A percentile compares a stretch with the other conserved stretches of the same genome.
Conservation (phyloP, 2,888 invertebrate species). For the Catocala fraxini region DNA sequence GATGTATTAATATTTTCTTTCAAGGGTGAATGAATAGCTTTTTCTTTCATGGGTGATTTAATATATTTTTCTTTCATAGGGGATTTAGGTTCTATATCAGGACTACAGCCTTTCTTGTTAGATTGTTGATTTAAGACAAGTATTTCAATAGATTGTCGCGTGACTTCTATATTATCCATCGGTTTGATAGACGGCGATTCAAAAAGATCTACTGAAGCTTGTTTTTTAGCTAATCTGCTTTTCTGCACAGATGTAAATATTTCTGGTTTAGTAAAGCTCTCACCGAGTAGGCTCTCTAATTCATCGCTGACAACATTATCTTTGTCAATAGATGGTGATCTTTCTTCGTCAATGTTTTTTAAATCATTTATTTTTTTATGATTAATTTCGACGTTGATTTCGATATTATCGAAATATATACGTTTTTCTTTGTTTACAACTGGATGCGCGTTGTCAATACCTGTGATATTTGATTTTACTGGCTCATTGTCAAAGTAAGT, state of each 20-base stretch:
- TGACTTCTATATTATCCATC: slow-evolving; percentile 47
- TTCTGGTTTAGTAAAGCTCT: slow-evolving; percentile 64
- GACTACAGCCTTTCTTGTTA: slow-evolving; percentile 23
- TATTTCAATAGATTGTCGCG: slow-evolving; percentile 57
- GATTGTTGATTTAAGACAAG: slow-evolving; percentile 54
- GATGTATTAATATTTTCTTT: neutral
- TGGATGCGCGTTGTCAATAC: slow-evolving; percentile 17
- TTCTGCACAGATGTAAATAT: slow-evolving; percentile 53
- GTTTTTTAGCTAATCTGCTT: slow-evolving; percentile 58
- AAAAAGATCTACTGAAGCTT: slow-evolving; percentile 72
- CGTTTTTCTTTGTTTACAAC: slow-evolving; percentile 51
- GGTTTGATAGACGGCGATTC: slow-evolving; percentile 60
- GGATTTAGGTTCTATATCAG: slow-evolving; percentile 1
- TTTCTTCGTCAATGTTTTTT: slow-evolving; percentile 53
- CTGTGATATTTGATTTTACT: slow-evolving; percentile 16
- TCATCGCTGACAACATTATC: slow-evolving; percentile 58
- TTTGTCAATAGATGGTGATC: slow-evolving; percentile 74
- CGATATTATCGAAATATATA: slow-evolving; percentile 66
- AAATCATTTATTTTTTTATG: slow-evolving; percentile 50
- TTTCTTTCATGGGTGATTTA: neutral
- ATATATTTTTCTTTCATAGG: neutral
- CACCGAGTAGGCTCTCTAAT: slow-evolving; percentile 71
- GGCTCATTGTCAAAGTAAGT: slow-evolving; percentile 59
- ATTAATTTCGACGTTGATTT: slow-evolving; percentile 37
- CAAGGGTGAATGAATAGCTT: neutral